phyloP scores from a whole-genome alignment of 2,797 vertebrate genomes.

The Aplochiton taeniatus region DNA sequence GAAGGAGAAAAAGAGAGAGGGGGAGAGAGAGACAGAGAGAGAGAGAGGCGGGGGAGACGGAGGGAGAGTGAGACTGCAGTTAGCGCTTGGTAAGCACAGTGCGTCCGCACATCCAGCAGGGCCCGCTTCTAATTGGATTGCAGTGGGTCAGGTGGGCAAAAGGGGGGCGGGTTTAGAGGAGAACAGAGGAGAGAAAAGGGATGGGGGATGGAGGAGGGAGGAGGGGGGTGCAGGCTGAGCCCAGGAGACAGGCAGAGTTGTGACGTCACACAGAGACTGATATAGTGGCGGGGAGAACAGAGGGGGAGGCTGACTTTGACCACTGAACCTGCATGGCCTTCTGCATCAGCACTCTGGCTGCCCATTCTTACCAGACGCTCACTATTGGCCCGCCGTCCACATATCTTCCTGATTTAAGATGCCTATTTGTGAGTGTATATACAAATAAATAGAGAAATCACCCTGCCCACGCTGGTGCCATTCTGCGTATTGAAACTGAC shows the following conservation, averaged over 20 bases:
- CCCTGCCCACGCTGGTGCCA: too few species aligned
- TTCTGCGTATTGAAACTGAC: too few species aligned
- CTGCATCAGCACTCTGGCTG: conserved; percentile 45
- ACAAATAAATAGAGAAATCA: too few species aligned
- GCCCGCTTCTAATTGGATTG: conserved; percentile 67
- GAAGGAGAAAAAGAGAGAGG: conserved; percentile 48
- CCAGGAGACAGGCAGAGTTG: conserved; percentile 48
- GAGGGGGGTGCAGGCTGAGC: conserved; percentile 52
- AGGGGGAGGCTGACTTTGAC: conserved; percentile 55
- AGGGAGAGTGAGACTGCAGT: conserved; percentile 74
- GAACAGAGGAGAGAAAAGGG: conserved; percentile 30
- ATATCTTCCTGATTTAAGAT: too few species aligned
- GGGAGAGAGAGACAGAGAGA: conserved; percentile 57
- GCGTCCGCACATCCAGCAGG: conserved; percentile 62
- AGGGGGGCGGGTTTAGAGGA: conserved; percentile 20
- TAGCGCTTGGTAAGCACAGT: conserved; percentile 71
- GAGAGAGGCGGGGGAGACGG: conserved; percentile 46
- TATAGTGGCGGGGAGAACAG: conserved; percentile 13
- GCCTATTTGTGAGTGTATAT: too few species aligned
- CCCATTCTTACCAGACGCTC: too few species aligned
- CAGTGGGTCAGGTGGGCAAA: conserved; percentile 68
- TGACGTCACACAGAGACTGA: conserved; percentile 54
- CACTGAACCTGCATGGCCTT: conserved; percentile 33
- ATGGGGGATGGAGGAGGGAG: background rate
- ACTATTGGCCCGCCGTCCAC: too few species aligned